Evolutionary conservation across 2,888 invertebrate genomes (phyloP).

Genomic region (Diarsia brunnea): DNA sequence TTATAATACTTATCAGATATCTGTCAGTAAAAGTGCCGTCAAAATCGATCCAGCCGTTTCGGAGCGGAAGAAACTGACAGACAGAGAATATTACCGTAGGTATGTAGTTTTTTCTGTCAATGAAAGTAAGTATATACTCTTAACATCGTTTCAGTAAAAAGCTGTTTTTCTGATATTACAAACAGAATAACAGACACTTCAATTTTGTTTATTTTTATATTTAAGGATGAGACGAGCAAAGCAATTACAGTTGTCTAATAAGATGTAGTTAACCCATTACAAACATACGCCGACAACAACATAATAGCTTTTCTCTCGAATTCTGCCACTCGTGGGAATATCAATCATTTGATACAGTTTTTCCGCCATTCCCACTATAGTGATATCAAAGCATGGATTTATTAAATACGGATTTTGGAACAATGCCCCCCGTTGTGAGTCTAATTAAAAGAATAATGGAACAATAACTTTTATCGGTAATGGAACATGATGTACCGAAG

Average conservation of each 20-base stretch:
- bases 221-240: not conserved
- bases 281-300: conserved; percentile 17
- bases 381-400: conserved; percentile 31
- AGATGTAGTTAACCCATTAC: conserved; percentile 47
- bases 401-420: conserved; percentile 46
- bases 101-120: no score
- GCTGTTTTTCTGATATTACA: not conserved
- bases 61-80: not conserved
- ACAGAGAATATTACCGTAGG: not conserved
- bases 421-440: conserved; percentile 38
- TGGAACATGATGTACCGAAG: conserved; percentile 35
- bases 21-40: not conserved
- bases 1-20: not conserved
- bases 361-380: conserved; percentile 43
- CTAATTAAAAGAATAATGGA: conserved; percentile 57
- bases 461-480: conserved; percentile 46
- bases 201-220: not conserved
- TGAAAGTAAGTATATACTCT: no score
- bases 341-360: conserved; percentile 46
- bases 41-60: not conserved
- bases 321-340: conserved; percentile 52
- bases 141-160: not conserved
- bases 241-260: conserved; percentile 29
- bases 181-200: not conserved
- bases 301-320: conserved; percentile 53